Evolutionary conservation across 2,888 invertebrate species (phyloP), one percentile per base, ranked within the genome.

Genomic region (Harmothoe impar): DNA sequence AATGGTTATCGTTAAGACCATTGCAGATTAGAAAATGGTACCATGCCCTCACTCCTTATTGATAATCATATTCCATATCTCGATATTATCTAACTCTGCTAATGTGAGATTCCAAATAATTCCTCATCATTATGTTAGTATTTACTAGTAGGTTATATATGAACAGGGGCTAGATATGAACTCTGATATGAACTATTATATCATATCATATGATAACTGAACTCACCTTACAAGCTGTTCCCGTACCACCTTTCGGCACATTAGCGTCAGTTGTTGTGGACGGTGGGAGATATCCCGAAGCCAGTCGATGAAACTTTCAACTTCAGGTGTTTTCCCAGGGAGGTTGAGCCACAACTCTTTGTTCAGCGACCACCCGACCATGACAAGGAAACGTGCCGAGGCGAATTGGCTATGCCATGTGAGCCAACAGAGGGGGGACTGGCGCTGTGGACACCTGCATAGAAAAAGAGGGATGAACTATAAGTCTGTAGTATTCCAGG

Each of bases 391-490:
- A n/a, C 92, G 91, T 0, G 94, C 94, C 15, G 93, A 91, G 25
- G 92, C 91, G 84, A 93, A 89, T 72, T 93, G 91, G 25, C 93
- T 94, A 56, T 94, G 93, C 92, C 94, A 94, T 7, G 94, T 94
- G 81, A 94, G 92, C 93, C 94, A 94, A 91, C 94, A 94, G 54
- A 95, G 91, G 0, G 94, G 94, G 0, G 94, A 94, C 52, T 94
- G 92, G 81, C 92, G 92, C 62, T 72, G 33, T 25, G 86, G 81
- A 35, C 91, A 54, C 15, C 91, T 91, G 89, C 12, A 90, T 90
- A 29, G 52, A 23, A 17, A 43, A 85, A 85, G 43, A 7, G 43
- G 43, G 43, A 43, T 43, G 43, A 43, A 43, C 43, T 10, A 43
- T 43, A 43, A 10, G 43, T 43, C 10, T 10, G 10, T 43, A 43